phyloP scores from a whole-genome alignment of 2,888 invertebrate genomes.

The Protophormia terraenovae region DNA sequence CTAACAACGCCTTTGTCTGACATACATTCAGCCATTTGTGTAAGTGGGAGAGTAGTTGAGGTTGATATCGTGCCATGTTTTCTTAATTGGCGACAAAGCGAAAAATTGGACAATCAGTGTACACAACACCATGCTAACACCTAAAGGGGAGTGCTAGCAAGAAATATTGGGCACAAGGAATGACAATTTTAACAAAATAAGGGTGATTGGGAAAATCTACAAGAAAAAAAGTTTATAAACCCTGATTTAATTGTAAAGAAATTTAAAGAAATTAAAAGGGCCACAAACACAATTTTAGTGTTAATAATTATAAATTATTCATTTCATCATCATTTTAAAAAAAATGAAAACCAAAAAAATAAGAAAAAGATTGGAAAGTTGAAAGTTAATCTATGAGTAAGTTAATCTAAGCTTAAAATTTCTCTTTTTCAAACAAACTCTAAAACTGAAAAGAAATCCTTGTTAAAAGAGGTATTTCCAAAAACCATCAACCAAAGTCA shows the following conservation, averaged over 20 bases:
- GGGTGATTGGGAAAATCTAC: background rate
- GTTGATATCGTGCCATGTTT: slow-evolving; percentile 32
- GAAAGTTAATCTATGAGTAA: slow-evolving; percentile 74
- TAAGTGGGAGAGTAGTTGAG: background rate
- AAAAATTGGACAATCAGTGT: slow-evolving; percentile 76
- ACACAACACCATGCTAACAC: background rate
- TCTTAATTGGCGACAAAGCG: slow-evolving; percentile 75
- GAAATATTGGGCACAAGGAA: no score
- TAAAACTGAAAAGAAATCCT: slow-evolving; percentile 16
- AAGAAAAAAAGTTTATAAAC: background rate
- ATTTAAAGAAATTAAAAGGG: no score
- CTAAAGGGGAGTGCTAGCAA: background rate
- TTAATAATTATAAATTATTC: background rate
- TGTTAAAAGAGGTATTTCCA: slow-evolving; percentile 35
- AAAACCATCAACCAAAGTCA: slow-evolving; percentile 72
- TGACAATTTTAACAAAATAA: background rate
- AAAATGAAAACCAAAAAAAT: slow-evolving; percentile 11
- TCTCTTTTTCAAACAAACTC: background rate
- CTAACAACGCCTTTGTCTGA: slow-evolving; percentile 40
- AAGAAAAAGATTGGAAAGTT: slow-evolving; percentile 74
- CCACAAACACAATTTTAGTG: background rate
- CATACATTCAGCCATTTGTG: background rate
- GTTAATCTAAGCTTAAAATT: slow-evolving; percentile 68
- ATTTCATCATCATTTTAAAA: background rate
- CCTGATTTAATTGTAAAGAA: no score